Evolutionary conservation across 2,888 invertebrate genomes (phyloP).

Genomic region (Podabrus alpinus): DNA sequence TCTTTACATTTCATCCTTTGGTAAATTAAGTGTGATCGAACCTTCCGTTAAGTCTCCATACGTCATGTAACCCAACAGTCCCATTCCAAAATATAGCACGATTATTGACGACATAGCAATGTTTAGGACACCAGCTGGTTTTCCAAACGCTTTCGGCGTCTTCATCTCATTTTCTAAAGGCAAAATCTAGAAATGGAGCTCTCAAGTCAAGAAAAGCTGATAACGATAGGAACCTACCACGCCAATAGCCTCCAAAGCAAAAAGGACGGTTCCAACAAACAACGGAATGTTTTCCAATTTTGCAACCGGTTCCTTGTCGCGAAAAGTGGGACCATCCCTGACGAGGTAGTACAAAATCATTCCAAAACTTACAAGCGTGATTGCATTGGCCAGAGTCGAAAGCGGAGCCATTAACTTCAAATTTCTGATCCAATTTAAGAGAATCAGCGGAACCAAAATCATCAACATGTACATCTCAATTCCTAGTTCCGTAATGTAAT

Average conservation of each 20-base stretch:
- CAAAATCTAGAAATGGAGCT: slow-evolving; percentile 67
- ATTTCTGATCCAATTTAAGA: slow-evolving; percentile 74
- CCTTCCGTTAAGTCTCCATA: slow-evolving; percentile 75
- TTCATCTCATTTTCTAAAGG: slow-evolving; percentile 96
- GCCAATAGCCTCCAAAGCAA: slow-evolving; percentile 83
- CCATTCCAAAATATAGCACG: slow-evolving; percentile 83
- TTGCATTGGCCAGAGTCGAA: slow-evolving; percentile 79
- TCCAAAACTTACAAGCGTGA: slow-evolving; percentile 76
- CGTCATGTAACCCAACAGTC: slow-evolving; percentile 88
- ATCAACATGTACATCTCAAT: slow-evolving; percentile 72
- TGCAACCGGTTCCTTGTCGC: slow-evolving; percentile 57
- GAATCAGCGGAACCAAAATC: slow-evolving; percentile 71
- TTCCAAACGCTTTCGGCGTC: slow-evolving; percentile 79
- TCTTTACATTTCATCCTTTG: slow-evolving; percentile 66
- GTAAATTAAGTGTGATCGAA: slow-evolving; percentile 87
- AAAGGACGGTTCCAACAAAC: slow-evolving; percentile 89
- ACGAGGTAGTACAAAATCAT: slow-evolving; percentile 76
- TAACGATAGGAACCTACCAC: slow-evolving; percentile 62
- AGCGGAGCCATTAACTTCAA: slow-evolving; percentile 82
- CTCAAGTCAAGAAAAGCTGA: slow-evolving; percentile 3
- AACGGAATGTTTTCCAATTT: slow-evolving; percentile 67
- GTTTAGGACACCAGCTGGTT: slow-evolving; percentile 82
- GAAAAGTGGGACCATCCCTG: slow-evolving; percentile 63
- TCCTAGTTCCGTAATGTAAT: slow-evolving; percentile 59
- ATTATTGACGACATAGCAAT: slow-evolving; percentile 81